A percentile compares a stretch with the other conserved stretches of the same genome.
These are phyloP conservation scores for Phrynocephalus forsythii DNA, from an alignment of 2,797 vertebrate genomes.

Conservation along the genomic window DNA sequence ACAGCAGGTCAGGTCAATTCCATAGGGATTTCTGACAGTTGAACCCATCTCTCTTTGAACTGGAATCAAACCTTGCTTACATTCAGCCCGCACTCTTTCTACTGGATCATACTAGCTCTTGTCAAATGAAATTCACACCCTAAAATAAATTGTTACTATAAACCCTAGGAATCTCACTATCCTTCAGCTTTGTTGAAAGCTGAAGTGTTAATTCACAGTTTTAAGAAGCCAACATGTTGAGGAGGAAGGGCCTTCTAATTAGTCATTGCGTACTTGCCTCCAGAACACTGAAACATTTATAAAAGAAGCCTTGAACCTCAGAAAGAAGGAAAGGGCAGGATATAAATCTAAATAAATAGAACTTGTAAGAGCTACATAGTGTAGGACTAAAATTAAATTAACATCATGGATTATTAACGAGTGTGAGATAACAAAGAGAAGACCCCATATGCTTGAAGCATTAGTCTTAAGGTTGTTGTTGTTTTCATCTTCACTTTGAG, in stretches of 20 bases:
- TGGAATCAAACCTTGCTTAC: not conserved
- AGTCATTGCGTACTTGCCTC: constrained; percentile 28
- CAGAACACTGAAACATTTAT: constrained; percentile 28
- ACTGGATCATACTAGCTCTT: not conserved
- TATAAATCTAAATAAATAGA: constrained; percentile 28
- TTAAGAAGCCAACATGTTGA: not conserved
- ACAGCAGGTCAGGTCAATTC: too few species aligned
- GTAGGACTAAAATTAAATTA: constrained; percentile 24
- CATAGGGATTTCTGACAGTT: not conserved
- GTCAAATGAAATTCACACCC: constrained; percentile 6
- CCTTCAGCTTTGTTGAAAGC: not conserved
- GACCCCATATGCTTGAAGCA: not conserved
- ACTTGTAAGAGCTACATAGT: not conserved
- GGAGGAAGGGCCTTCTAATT: constrained; percentile 10
- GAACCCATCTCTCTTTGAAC: not conserved
- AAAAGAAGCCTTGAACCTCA: constrained; percentile 6
- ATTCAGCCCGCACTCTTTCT: constrained; percentile 4
- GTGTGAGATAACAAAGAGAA: constrained; percentile 1
- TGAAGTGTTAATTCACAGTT: constrained; percentile 31
- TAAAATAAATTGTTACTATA: constrained; percentile 15
- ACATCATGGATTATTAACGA: constrained; percentile 17
- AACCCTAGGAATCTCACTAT: not conserved
- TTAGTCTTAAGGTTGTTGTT: not conserved
- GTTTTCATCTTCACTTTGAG: not conserved
- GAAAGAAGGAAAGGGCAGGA: constrained; percentile 2